A percentile compares a stretch with the other conserved stretches of the same genome.
Evolutionary conservation across 2,888 invertebrate genomes (phyloP).

Genomic region (Lasioglossum malachurum): DNA sequence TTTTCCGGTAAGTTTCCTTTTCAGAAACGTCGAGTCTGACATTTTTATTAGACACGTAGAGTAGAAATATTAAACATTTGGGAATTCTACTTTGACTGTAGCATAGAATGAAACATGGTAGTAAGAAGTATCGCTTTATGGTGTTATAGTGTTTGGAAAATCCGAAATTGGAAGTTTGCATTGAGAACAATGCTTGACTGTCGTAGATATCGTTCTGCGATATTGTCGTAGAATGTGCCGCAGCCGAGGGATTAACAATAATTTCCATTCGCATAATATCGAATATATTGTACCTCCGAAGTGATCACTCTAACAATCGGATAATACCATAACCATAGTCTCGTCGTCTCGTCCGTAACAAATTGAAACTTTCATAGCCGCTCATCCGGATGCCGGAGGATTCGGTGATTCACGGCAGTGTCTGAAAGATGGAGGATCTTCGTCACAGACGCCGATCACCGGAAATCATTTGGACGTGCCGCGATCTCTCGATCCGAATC

Average conservation of each 20-base stretch:
- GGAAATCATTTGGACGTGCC: conserved; percentile 94
- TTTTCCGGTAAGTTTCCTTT: background rate
- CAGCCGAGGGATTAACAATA: background rate
- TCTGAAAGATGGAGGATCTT: conserved; percentile 88
- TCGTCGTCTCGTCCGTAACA: conserved; percentile 13
- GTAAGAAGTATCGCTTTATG: background rate
- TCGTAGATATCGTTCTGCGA: too few relatives aligned
- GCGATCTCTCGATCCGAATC: conserved; percentile 89
- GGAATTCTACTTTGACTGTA: background rate
- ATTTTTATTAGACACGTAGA: background rate
- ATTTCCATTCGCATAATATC: background rate
- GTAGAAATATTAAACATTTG: background rate
- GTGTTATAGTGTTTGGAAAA: background rate
- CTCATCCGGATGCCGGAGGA: conserved; percentile 86
- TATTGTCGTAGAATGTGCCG: background rate
- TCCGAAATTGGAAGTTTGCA: background rate
- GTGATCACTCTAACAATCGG: background rate
- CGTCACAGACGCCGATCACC: conserved; percentile 85
- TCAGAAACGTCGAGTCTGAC: background rate
- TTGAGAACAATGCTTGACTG: background rate
- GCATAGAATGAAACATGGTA: background rate
- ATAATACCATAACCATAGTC: background rate
- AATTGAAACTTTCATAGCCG: conserved; percentile 84
- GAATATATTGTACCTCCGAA: background rate
- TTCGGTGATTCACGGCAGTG: conserved; percentile 88